Conservation (phyloP, 2,113 vertebrate genomes). For the Phodopus roborovskii region DNA sequence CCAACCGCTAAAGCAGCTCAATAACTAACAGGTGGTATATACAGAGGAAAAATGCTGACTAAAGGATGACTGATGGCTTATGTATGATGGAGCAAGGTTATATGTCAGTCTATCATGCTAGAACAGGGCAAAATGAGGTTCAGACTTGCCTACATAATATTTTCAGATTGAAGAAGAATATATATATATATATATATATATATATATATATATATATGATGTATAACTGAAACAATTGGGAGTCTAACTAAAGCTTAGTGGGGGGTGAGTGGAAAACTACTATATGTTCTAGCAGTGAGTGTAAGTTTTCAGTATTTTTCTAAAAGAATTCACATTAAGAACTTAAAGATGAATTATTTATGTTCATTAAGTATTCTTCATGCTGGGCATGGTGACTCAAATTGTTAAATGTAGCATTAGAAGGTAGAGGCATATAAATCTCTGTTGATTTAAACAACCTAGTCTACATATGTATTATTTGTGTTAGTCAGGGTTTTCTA, state of each 20-base stretch:
- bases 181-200: too few relatives aligned
- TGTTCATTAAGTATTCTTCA: neutral
- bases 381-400: neutral
- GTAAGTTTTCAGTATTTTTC: neutral
- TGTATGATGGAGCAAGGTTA: neutral
- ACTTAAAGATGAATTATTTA: neutral
- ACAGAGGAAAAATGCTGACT: neutral
- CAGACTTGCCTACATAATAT: neutral
- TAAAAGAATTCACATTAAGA: neutral
- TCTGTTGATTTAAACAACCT: neutral
- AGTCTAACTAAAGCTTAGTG: neutral
- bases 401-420: neutral
- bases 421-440: neutral
- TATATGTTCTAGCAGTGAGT: neutral
- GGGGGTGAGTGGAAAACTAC: neutral
- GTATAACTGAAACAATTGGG: neutral
- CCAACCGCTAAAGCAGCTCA: neutral
- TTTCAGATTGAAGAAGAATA: neutral
- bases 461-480: neutral
- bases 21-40: neutral
- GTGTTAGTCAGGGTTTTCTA: neutral
- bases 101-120: too few relatives aligned
- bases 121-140: neutral
- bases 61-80: neutral
- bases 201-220: too few relatives aligned